These are phyloP conservation scores for Sorex maritimensis DNA, from an alignment of 2,797 vertebrate genomes.

Conservation along the genomic window DNA sequence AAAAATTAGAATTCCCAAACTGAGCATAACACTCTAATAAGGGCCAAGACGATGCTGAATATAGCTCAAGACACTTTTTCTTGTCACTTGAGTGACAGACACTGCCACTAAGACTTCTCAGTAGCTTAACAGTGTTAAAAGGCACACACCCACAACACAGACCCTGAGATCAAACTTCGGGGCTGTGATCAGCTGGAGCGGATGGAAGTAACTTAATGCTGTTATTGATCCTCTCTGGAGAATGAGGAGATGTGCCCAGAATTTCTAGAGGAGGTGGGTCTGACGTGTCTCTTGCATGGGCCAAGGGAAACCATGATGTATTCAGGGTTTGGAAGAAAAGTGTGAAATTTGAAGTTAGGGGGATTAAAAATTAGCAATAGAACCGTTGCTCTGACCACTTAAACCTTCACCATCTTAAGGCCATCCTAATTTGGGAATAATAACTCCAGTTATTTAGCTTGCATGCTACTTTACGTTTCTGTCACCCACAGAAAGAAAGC, in stretches of 20 bases:
- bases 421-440: slow-evolving; percentile 47
- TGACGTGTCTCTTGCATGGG: background rate
- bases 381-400: slow-evolving; percentile 17
- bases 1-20: slow-evolving; percentile 79
- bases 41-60: slow-evolving; percentile 74
- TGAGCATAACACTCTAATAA: slow-evolving; percentile 74
- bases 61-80: slow-evolving; percentile 73
- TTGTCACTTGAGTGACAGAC: slow-evolving; percentile 80
- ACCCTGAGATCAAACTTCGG: slow-evolving; percentile 53
- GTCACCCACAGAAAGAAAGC: slow-evolving; percentile 60
- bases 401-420: slow-evolving; percentile 34
- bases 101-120: slow-evolving; percentile 56
- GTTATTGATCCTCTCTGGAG: slow-evolving; percentile 53
- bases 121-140: slow-evolving; percentile 69
- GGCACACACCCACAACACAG: background rate
- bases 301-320: background rate
- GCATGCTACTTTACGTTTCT: slow-evolving; percentile 40
- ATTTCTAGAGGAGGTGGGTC: slow-evolving; percentile 24
- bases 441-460: slow-evolving; percentile 59
- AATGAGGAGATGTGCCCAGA: slow-evolving; percentile 21
- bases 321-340: slow-evolving; percentile 34
- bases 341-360: slow-evolving; percentile 6
- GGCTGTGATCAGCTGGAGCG: background rate
- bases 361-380: background rate
- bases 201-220: background rate